Base-by-base conservation (phyloP, 2,797 vertebrate species). In the Ibycter americanus region DNA sequence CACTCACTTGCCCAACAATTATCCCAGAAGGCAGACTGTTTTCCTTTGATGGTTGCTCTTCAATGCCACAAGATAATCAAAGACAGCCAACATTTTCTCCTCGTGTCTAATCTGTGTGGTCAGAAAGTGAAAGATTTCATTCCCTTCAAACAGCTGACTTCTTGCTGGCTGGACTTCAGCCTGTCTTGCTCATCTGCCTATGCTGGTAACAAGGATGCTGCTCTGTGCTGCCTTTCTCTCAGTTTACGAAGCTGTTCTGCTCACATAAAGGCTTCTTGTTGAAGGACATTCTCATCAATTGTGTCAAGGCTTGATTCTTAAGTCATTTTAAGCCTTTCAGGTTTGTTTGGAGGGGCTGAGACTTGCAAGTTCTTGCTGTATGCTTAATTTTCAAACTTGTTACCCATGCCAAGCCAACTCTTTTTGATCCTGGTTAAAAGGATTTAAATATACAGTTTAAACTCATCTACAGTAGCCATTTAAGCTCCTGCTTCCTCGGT, bases 111-210 rank as follows among this genome's bases (percentile, higher is more conserved):
- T 93, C 86, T 88, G 36, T 58, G 49, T 46, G 82, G 87, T 91
- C 84, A 94, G 78, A 97, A 96, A 96, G 86, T 77, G 88, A 95
- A 96, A 89, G 83, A 89, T 87, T 85, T 96, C 4, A 32, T 94
- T 94, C 68, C 25, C 49, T 89, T 80, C 65, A 74, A 83, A 54
- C 23, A 85, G 61, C 20, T 5, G 3, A 29, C 32, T 9, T 27
- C n/a, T 77, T 20, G 54, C 61, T 56, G 72, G 20, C 66, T 18
- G 36, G 34, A 47, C 81, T 87, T 84, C 56, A 54, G 52, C 44
- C 54, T 80, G 15, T 21, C 55, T 84, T 40, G 32, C 55, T 78
- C 62, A 38, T 89, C 58, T 87, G 62, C 70, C 90, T 62, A 3
- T 40, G 52, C 47, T 62, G 31, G 55, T 66, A 73, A 52, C 26